These are phyloP conservation scores for Tragelaphus oryx DNA, from an alignment of 2,797 vertebrate species.

Conservation along the genomic window DNA sequence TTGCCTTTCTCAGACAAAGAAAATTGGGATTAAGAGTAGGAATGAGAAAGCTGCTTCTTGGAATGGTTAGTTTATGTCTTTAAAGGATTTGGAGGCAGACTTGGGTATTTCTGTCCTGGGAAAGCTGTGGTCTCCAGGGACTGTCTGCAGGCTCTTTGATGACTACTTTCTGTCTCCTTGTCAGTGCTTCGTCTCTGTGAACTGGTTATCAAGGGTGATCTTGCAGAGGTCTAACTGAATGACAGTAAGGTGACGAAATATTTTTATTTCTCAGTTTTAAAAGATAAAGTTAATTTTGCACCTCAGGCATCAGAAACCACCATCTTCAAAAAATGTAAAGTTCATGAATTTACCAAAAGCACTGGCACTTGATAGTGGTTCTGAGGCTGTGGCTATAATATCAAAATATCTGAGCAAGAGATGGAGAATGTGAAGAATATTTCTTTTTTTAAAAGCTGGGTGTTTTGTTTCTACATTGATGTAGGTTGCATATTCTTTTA, in stretches of 20 bases:
- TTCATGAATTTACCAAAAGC: neutral
- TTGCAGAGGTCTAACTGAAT: conserved; percentile 37
- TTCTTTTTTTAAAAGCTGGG: neutral
- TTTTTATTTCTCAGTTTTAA: conserved; percentile 45
- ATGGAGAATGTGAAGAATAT: neutral
- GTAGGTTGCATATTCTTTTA: neutral
- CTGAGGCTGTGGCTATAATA: neutral
- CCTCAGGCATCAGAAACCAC: neutral
- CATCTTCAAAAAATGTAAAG: conserved; percentile 21
- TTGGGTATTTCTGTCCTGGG: neutral
- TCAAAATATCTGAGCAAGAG: conserved; percentile 26
- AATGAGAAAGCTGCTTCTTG: conserved; percentile 42
- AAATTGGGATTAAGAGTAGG: neutral
- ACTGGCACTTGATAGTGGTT: neutral
- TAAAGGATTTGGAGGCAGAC: conserved; percentile 16
- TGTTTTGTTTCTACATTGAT: neutral
- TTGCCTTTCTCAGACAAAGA: conserved; percentile 46
- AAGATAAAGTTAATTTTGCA: conserved; percentile 30
- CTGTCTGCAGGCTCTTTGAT: neutral
- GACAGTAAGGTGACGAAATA: conserved; percentile 19
- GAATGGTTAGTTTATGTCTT: conserved; percentile 28
- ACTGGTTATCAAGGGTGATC: neutral
- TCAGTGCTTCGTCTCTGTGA: neutral
- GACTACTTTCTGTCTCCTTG: neutral
- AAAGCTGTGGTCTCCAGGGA: neutral